phyloP scores from a whole-genome alignment of 2,888 invertebrate genomes.

The Cynaeus angustus region DNA sequence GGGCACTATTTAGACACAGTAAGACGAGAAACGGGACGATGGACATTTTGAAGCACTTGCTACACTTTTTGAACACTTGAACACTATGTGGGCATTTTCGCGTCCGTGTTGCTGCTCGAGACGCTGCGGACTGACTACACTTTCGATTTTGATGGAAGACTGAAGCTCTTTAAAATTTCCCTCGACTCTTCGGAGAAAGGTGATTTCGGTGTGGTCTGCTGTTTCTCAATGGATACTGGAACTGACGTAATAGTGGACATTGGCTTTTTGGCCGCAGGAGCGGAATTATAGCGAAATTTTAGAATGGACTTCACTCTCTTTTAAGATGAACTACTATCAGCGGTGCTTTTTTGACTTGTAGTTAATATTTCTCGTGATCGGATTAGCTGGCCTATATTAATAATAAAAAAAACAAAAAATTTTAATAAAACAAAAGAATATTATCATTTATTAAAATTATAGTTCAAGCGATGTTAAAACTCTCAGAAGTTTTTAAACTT shows the following conservation, averaged over 20 bases:
- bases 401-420: too few species aligned
- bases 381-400: too few species aligned
- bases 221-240: slow-evolving; percentile 53
- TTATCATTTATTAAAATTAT: too few species aligned
- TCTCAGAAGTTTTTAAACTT: too few species aligned
- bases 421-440: too few species aligned
- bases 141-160: slow-evolving; percentile 55
- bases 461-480: too few species aligned
- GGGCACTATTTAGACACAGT: slow-evolving; percentile 16
- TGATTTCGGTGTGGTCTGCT: slow-evolving; percentile 51
- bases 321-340: not conserved
- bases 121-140: slow-evolving; percentile 43
- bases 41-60: slow-evolving; percentile 13
- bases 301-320: not conserved
- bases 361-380: too few species aligned
- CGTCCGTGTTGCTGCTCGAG: slow-evolving; percentile 51
- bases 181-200: slow-evolving; percentile 50
- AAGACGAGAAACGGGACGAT: not conserved
- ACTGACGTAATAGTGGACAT: slow-evolving; percentile 25
- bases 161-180: slow-evolving; percentile 52
- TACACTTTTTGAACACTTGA: not conserved
- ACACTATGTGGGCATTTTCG: slow-evolving; percentile 17
- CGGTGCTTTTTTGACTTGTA: too few species aligned
- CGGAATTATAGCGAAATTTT: not conserved
- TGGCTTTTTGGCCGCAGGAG: slow-evolving; percentile 2